These are phyloP conservation scores for Agriopis marginaria DNA, from an alignment of 2,888 invertebrate species.

Conservation along the genomic window DNA sequence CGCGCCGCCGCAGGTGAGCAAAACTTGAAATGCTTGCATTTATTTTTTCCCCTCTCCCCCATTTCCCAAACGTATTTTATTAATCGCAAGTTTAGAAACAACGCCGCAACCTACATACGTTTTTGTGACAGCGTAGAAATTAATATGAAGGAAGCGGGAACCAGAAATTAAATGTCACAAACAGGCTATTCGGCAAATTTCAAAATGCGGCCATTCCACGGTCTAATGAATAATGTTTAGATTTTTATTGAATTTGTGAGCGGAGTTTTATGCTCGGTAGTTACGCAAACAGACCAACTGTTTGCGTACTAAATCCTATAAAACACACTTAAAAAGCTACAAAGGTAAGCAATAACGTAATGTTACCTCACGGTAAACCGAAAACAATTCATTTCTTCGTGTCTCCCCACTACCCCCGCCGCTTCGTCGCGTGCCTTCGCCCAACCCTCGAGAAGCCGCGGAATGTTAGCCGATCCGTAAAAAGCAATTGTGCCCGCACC, in stretches of 20 bases:
- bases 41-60: constrained; percentile 39
- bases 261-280: constrained; percentile 27
- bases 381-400: constrained; percentile 79
- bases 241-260: constrained; percentile 47
- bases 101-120: constrained; percentile 39
- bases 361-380: constrained; percentile 74
- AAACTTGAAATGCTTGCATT: constrained; percentile 59
- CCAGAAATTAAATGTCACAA: constrained; percentile 50
- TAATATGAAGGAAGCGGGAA: constrained; percentile 41
- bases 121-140: constrained; percentile 48
- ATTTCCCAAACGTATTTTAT: constrained; percentile 40
- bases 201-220: constrained; percentile 17
- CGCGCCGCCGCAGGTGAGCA: constrained; percentile 57
- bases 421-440: constrained; percentile 53
- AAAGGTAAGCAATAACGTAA: constrained; percentile 77
- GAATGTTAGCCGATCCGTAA: constrained; percentile 81
- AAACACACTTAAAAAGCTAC: constrained; percentile 74
- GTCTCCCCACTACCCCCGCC: constrained; percentile 37
- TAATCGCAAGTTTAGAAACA: constrained; percentile 45
- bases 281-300: constrained; percentile 21
- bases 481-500: constrained; percentile 81
- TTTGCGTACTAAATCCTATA: constrained; percentile 68
- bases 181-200: constrained; percentile 41
- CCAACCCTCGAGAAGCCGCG: constrained; percentile 61
- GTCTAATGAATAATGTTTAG: constrained; percentile 38